These are phyloP conservation scores for Drosophila pruinosa DNA, from an alignment of 1,140 invertebrate species.

Conservation along the genomic window DNA sequence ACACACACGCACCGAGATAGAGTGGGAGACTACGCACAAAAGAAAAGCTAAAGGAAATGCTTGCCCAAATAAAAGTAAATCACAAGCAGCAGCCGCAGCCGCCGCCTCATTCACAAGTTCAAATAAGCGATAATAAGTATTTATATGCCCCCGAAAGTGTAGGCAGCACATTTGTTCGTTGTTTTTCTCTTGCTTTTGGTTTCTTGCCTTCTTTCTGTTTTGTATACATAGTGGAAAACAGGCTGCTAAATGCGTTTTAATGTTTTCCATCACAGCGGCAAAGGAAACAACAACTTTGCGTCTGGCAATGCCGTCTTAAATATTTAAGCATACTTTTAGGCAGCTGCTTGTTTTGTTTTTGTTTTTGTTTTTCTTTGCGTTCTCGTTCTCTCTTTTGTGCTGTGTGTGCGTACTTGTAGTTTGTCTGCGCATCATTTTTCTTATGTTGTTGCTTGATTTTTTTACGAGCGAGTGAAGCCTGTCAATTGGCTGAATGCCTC, in stretches of 20 bases:
- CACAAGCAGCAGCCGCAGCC: conserved; percentile 33
- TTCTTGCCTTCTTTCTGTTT: not conserved
- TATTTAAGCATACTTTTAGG: conserved; percentile 75
- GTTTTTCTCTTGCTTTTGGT: not conserved
- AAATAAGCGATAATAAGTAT: conserved; percentile 82
- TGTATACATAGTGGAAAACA: conserved; percentile 35
- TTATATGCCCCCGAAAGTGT: conserved; percentile 57
- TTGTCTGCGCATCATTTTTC: conserved; percentile 77
- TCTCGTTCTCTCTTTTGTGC: conserved; percentile 30
- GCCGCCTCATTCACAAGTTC: conserved; percentile 67
- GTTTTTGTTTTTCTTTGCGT: not conserved
- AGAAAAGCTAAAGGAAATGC: conserved; percentile 36
- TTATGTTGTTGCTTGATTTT: conserved; percentile 69
- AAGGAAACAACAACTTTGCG: conserved; percentile 25
- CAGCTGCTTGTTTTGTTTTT: conserved; percentile 35
- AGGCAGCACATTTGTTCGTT: conserved; percentile 37
- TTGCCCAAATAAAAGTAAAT: conserved; percentile 66
- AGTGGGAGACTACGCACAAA: conserved; percentile 25
- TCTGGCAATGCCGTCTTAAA: conserved; percentile 56
- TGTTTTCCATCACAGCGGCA: conserved; percentile 52
- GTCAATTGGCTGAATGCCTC: conserved; percentile 82
- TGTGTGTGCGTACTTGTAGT: conserved; percentile 59
- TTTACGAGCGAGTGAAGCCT: conserved; percentile 81
- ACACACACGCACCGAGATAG: conserved; percentile 11
- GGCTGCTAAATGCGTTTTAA: conserved; percentile 77